Evolutionary conservation across 2,113 vertebrate genomes (phyloP), one percentile per base, ranked within the genome.

Genomic region (Psettodes erumei): DNA sequence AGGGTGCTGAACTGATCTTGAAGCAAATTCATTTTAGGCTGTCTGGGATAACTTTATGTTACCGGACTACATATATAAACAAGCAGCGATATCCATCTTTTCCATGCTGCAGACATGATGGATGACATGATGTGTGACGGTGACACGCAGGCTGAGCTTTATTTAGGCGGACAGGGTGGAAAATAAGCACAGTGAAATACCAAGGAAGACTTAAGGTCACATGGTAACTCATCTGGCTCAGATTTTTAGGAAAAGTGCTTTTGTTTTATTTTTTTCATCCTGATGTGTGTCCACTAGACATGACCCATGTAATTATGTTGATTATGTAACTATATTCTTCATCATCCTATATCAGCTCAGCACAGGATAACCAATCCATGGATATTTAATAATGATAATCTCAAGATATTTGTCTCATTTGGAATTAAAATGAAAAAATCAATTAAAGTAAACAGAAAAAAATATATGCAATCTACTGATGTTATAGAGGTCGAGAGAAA

Each of bases 311-410:
- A 15, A 30, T 45, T 65, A 16, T 35, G 25, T 47, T 18, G 50
- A 64, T 86, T 82, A 70, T 15, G 30, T 63, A 85, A 89, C 37
- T 18, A 13, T 35, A 35, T 47, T 62, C 42, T 28, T 42, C 25
- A 32, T 77, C n/a, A 33, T 56, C 38, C 35, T 32, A 23, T 8
- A 38, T 65, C 33, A 28, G 30, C 50, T 60, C 45, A 70, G 66
- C 56, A 40, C 21, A 76, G 23, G 45, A 68, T 12, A 51, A 19
- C 11, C 66, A 50, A 69, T 72, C 47, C 32, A 77, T n/a, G 67
- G 75, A 50, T 54, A 47, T 11, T 30, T 21, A 35, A 48, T 16
- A 21, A 45, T 16, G 35, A 33, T 21, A 8, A 61, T 25, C 15
- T 56, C 3, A 0, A 9, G 25, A 11, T 50, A 25, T n/a, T 27